phyloP scores from a whole-genome alignment of 2,888 invertebrate species.

The Camponotus fellah region DNA sequence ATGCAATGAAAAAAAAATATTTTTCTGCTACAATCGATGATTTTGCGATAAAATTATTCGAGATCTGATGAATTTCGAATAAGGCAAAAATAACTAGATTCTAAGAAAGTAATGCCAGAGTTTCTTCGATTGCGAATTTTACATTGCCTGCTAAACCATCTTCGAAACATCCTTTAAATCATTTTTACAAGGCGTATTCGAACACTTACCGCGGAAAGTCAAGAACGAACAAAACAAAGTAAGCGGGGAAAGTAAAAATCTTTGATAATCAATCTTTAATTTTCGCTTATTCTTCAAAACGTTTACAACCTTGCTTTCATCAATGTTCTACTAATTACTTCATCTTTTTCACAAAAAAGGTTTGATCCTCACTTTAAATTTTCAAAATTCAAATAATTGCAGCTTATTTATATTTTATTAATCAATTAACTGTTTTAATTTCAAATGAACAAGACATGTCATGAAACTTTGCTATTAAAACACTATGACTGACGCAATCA shows the following conservation, averaged over 20 bases:
- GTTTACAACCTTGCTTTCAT: neutral
- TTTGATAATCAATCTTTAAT: neutral
- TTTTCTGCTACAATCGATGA: constrained; percentile 50
- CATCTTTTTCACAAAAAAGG: neutral
- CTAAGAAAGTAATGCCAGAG: constrained; percentile 8
- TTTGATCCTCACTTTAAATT: neutral
- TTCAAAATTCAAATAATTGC: neutral
- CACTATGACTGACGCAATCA: neutral
- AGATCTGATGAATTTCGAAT: constrained; percentile 66
- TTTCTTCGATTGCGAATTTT: constrained; percentile 19
- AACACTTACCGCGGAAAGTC: neutral
- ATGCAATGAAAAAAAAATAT: neutral
- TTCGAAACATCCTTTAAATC: constrained; percentile 25
- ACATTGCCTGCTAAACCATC: neutral
- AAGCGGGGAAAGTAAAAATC: neutral
- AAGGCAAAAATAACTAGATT: constrained; percentile 58
- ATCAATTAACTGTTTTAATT: neutral
- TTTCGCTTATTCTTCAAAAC: neutral
- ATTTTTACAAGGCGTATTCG: neutral
- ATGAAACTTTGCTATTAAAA: constrained; percentile 4
- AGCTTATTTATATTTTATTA: neutral
- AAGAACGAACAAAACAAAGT: neutral
- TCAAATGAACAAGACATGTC: neutral
- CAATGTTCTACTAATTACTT: neutral
- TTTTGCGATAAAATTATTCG: constrained; percentile 57